These are phyloP conservation scores for Drosophila cardini DNA, from an alignment of 1,140 invertebrate species.

Conservation along the genomic window DNA sequence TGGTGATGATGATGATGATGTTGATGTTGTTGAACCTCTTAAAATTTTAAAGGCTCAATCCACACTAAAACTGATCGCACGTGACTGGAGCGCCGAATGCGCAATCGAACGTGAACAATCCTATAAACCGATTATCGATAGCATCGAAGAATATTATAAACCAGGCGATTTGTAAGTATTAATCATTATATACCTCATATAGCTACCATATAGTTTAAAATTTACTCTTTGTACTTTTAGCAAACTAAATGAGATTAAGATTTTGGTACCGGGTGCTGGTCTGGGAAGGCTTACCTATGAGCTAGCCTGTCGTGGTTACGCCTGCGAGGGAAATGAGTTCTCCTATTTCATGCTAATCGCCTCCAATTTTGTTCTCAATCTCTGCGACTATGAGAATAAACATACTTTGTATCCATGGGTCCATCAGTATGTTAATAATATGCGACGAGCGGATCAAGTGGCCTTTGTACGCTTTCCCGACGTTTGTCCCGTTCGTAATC, in stretches of 20 bases:
- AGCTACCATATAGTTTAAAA: background rate
- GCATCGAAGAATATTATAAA: conserved; percentile 91
- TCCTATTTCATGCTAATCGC: conserved; percentile 98
- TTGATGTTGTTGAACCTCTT: conserved; percentile 80
- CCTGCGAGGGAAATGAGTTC: conserved; percentile 98
- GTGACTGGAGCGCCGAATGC: conserved; percentile 97
- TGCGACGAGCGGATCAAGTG: conserved; percentile 92
- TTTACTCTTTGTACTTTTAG: conserved; percentile 61
- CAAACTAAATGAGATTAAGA: conserved; percentile 87
- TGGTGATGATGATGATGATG: conserved; percentile 57
- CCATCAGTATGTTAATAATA: conserved; percentile 96
- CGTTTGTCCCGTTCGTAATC: conserved; percentile 91
- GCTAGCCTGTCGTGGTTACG: conserved; percentile 94
- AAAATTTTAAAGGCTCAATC: conserved; percentile 91
- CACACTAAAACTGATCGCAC: conserved; percentile 96
- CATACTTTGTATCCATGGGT: conserved; percentile 93
- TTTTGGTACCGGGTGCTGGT: conserved; percentile 97
- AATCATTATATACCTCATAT: conserved; percentile 3
- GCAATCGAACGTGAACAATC: conserved; percentile 92
- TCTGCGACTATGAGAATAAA: conserved; percentile 86
- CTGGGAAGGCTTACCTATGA: conserved; percentile 97
- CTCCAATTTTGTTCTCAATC: conserved; percentile 97
- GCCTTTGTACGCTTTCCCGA: conserved; percentile 94
- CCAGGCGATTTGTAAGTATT: conserved; percentile 83
- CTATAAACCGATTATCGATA: conserved; percentile 95